Evolutionary conservation across 2,888 invertebrate species (phyloP), one percentile per base, ranked within the genome.

Genomic region (Drosophila robusta): DNA sequence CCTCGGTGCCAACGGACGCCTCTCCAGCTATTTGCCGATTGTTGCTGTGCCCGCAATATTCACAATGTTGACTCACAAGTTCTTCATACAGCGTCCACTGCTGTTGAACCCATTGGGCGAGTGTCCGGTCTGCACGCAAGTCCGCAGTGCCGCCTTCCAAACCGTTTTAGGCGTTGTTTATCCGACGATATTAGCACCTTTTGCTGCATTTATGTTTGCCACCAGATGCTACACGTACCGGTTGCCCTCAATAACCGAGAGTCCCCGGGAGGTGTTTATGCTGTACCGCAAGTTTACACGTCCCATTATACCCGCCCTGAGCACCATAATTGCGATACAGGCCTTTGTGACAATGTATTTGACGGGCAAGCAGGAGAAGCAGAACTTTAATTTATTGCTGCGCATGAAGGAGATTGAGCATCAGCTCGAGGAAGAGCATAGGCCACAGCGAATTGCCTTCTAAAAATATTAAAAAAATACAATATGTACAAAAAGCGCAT

Each of bases 101-200:
- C 73, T 96, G 3, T 75, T 96, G 18, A 92, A 94, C 89, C 93
- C 93, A 34, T 32, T 90, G 14, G 91, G 93, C 0, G 74, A 89
- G 1, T 96, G 96, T 81, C 94, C 95, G 0, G 82, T 95, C 5
- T 96, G 96, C 87, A 82, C 94, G 24, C 95, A 96, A 92, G 70
- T 95, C 0, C 93, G 93, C 67, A 94, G 95, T 26, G 93, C 93
- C 3, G 90, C 92, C 0, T 76, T 95, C 22, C 95, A 96, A 90
- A 78, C 93, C 0, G 76, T 84, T 0, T 64, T 93, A 5, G 95
- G 95, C 0, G 83, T 94, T 0, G 76, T 93, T 3, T 95, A 95
- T 88, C 96, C 96, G 0, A 87, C 94, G 75, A 38, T 95, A 1
- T 78, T 95, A 45, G 93, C 94, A 2, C 95, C 96, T 7, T 61